A percentile compares a stretch with the other conserved stretches of the same genome.
Conservation (phyloP, 2,113 vertebrate genomes). For the Lophochroa leadbeateri region DNA sequence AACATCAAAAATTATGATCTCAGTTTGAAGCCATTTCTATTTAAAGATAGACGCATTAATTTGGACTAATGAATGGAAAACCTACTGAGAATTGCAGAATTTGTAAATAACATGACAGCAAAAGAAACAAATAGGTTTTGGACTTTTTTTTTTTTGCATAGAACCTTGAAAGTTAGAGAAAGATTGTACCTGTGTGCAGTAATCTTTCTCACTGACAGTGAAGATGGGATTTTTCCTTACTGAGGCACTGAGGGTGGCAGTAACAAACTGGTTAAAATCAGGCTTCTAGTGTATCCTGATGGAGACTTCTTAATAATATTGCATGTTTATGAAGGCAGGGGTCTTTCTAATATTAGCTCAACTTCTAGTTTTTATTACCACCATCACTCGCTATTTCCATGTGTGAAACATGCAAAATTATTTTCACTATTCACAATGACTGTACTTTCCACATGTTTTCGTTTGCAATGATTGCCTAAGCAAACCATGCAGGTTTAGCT, state of each 20-base stretch:
- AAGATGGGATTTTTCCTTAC: background rate
- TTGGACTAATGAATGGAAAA: background rate
- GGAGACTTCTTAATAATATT: background rate
- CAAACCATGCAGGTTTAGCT: background rate
- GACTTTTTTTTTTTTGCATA: background rate
- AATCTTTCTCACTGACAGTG: background rate
- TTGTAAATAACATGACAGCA: background rate
- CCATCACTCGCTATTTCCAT: background rate
- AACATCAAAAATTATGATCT: background rate
- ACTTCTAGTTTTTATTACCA: background rate
- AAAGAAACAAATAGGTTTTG: background rate
- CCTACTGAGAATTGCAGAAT: background rate
- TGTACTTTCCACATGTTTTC: background rate
- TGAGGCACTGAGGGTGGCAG: background rate
- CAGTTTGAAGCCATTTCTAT: background rate
- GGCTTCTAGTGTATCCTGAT: background rate
- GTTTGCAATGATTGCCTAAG: background rate
- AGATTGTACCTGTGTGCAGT: background rate
- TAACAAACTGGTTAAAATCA: background rate
- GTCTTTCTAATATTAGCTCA: background rate
- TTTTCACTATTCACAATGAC: background rate
- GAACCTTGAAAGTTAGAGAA: background rate
- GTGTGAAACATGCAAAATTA: background rate
- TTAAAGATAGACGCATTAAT: background rate
- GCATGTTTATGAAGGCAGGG: rapidly evolving